A percentile compares a stretch with the other conserved stretches of the same genome.
These are phyloP conservation scores for Ceriagrion tenellum DNA, from an alignment of 2,888 invertebrate genomes.

Conservation along the genomic window DNA sequence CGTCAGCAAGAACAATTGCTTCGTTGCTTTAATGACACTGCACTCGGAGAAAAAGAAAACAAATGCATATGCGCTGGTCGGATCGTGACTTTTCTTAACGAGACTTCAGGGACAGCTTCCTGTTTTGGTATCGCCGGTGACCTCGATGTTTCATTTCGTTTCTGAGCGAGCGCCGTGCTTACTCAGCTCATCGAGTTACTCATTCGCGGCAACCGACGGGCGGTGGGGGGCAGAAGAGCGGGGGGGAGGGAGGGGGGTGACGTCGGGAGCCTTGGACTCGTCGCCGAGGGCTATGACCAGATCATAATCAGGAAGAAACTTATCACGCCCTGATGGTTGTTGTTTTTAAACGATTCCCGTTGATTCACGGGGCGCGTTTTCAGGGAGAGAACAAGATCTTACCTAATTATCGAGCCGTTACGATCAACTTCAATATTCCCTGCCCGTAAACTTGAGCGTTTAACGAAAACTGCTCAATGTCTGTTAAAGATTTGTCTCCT, in stretches of 20 bases:
- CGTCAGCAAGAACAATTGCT: conserved; percentile 17
- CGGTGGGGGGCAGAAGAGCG: too few relatives aligned
- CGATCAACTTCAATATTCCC: too few relatives aligned
- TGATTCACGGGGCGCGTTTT: too few relatives aligned
- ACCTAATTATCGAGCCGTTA: too few relatives aligned
- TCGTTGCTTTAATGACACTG: neutral
- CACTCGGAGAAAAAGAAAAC: neutral
- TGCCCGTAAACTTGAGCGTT: too few relatives aligned
- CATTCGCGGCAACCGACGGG: neutral
- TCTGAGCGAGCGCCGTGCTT: neutral
- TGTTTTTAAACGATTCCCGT: too few relatives aligned
- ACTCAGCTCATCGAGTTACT: conserved; percentile 7
- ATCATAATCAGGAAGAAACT: neutral
- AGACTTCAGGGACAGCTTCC: conserved; percentile 28
- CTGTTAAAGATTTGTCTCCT: too few relatives aligned
- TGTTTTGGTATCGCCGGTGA: neutral
- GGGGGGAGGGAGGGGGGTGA: neutral
- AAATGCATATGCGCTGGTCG: neutral
- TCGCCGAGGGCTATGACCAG: neutral
- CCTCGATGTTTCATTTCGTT: conserved; percentile 10
- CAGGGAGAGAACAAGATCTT: too few relatives aligned
- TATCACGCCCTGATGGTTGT: neutral
- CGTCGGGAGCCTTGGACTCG: neutral
- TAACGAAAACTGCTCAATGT: too few relatives aligned
- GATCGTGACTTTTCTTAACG: conserved; percentile 6